Evolutionary conservation across 2,113 vertebrate species (phyloP).

Genomic region (Spizaetus ornatus): DNA sequence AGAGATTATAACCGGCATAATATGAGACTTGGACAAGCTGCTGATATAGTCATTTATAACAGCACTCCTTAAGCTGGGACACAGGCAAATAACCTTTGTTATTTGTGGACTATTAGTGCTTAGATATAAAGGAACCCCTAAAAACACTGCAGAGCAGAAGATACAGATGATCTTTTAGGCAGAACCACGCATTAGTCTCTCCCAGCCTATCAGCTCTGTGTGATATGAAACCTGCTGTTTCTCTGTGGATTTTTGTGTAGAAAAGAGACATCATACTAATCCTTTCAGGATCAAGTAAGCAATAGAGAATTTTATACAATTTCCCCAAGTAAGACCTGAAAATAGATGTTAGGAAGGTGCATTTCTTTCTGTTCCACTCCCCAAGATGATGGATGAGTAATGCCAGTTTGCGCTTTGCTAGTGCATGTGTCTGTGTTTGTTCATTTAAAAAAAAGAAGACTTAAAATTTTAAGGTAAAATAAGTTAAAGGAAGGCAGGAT

Average conservation of each 20-base stretch:
- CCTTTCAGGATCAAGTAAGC: not conserved
- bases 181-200: not conserved
- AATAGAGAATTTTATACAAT: not conserved
- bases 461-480: not conserved
- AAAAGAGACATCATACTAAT: not conserved
- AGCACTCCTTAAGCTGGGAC: not conserved
- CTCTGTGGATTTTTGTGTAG: not conserved
- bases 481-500: not conserved
- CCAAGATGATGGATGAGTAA: not conserved
- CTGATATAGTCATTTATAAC: not conserved
- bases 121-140: not conserved
- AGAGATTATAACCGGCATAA: not conserved
- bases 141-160: not conserved
- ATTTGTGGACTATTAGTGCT: not conserved
- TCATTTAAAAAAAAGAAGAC: not conserved
- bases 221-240: not conserved
- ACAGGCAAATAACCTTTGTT: not conserved
- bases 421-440: not conserved
- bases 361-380: not conserved
- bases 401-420: not conserved
- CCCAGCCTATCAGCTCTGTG: not conserved
- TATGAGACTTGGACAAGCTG: not conserved
- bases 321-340: not conserved
- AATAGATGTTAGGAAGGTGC: not conserved
- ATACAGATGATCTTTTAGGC: not conserved